Evolutionary conservation across 2,888 invertebrate species (phyloP), one percentile per base, ranked within the genome.

Genomic region (Piscicola geometra): DNA sequence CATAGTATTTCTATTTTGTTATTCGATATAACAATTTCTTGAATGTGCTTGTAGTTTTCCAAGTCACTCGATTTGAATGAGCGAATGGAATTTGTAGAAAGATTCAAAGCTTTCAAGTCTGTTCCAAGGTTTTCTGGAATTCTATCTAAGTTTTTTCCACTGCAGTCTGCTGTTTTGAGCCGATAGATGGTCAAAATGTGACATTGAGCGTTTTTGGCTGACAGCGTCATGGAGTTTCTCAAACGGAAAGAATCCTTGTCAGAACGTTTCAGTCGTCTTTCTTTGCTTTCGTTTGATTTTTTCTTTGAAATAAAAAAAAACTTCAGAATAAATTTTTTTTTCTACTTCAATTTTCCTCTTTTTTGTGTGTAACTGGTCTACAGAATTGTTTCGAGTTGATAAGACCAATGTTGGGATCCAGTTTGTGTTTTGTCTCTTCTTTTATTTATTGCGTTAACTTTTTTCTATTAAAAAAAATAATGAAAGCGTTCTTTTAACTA

Each of bases 131-230:
- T 76, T 1, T 41, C 64, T 0, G 80, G 80, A 5, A 80, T 36
- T 25, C 35, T 36, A 2, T 64, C 74, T 35, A 79, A 76, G n/a
- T 68, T 56, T 25, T 50, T 50, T 30, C 71, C 56, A 36, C 69
- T 64, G 78, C 80, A 80, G 28, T 79, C 78, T 47, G 79, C 78
- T 1, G 78, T 78, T 66, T 77, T 78, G 41, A 77, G 78, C 28
- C 78, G 68, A 75, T 76, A 79, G 64, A 80, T 78, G 1, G 79
- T 78, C 2, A 77, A 75, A 15, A 77, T 67, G 66, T 71, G 52
- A 60, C 80, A 80, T 28, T n/a, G 41, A 25, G 18, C 47, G 28
- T 28, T 25, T n/a, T 56, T 18, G 3, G 25, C 3, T 56, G 21
- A 5, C n/a, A 5, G 60, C 21, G 21, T 15, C 3, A 18, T n/a